These are phyloP conservation scores for Pteria penguin DNA, from an alignment of 2,888 invertebrate species.

Conservation along the genomic window DNA sequence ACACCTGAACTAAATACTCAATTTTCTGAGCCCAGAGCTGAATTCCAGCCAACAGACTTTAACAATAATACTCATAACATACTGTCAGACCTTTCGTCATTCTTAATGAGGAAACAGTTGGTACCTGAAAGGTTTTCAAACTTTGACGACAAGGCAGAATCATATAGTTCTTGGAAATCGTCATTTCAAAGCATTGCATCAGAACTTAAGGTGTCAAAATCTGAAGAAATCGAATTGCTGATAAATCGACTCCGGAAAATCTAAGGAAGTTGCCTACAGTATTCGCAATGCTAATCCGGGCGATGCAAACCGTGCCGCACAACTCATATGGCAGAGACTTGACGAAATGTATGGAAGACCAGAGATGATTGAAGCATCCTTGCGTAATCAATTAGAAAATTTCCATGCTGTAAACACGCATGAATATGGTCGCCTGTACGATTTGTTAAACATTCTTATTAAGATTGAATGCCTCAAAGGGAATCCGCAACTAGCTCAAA, in stretches of 20 bases:
- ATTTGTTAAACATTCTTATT: not conserved
- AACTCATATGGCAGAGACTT: not conserved
- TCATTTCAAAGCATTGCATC: too few relatives aligned
- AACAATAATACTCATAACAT: too few relatives aligned
- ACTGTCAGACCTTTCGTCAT: too few relatives aligned
- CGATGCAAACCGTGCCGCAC: too few relatives aligned
- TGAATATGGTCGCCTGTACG: not conserved
- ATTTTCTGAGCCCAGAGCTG: too few relatives aligned
- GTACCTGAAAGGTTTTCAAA: too few relatives aligned
- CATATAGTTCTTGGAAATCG: too few relatives aligned
- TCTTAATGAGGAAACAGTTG: too few relatives aligned
- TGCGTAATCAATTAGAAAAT: not conserved
- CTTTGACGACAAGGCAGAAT: too few relatives aligned
- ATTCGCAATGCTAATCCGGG: not conserved
- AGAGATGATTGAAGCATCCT: not conserved
- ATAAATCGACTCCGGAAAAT: not conserved
- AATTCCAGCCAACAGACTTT: too few relatives aligned
- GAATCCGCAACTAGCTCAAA: not conserved
- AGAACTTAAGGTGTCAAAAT: not conserved
- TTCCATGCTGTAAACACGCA: not conserved
- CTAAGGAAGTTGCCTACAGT: not conserved
- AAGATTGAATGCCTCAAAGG: too few relatives aligned
- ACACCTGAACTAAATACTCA: too few relatives aligned
- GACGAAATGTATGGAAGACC: slow-evolving; percentile 3
- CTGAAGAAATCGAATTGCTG: not conserved